Evolutionary conservation across 2,797 vertebrate genomes (phyloP), one percentile per base, ranked within the genome.

Genomic region (Spondyliosoma cantharus): DNA sequence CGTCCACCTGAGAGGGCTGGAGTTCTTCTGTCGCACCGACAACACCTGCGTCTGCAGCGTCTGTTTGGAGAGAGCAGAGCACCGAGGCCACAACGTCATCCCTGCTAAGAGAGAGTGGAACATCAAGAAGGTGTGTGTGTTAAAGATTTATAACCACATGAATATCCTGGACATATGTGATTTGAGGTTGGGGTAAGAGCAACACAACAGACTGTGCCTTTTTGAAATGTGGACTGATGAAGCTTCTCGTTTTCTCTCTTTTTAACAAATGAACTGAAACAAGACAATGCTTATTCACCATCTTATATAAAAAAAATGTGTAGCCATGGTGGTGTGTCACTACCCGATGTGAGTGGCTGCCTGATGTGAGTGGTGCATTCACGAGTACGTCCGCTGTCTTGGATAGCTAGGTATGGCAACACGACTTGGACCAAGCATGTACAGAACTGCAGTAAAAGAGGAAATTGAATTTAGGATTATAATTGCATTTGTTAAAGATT

Each of bases 61-160:
- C 0, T 96, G 95, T 24, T 43, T 86, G 49, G 93, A 94, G 71
- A 71, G 58, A 0, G 61, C 13, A 0, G 93, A 91, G 14, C 95
- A 96, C 82, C 22, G 57, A 1, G 92, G 92, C 4, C 95, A 96
- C 88, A 49, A 9, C 12, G 4, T 91, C 27, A 50, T 74, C 5
- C 81, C 89, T 0, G 93, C 91, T n/a, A 89, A 91, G 73, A 91
- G 89, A 59, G 94, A 95, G 84, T 95, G 94, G 93, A 81, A 87
- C 12, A 90, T 94, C 43, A 94, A 85, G 74, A 95, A 95, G 92
- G 95, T 29, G 54, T 45, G 11, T 74, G 53, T 73, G 24, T 56
- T 37, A 37, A 37, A 37, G 37, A 37, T 37, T 37, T 37, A 37
- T 54, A 14, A 58, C 27, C 7, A 20, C 27, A 32, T 32, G 9